Percentiles rank a stretch among this genome's conserved stretches.
These are phyloP conservation scores for Epistrophe eligans DNA, from an alignment of 2,888 invertebrate genomes.

Conservation along the genomic window DNA sequence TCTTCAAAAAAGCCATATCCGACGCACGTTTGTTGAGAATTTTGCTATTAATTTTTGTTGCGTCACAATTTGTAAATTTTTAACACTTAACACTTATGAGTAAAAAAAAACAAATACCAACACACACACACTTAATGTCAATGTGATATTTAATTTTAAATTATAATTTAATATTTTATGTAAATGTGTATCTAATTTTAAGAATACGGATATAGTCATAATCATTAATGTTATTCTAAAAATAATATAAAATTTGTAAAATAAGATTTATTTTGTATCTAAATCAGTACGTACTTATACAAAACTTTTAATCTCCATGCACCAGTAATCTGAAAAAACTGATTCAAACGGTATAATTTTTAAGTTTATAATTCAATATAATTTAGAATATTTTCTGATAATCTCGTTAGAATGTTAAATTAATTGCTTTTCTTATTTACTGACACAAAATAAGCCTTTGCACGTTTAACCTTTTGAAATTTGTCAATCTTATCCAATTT, in stretches of 20 bases:
- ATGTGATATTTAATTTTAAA: slow-evolving; percentile 71
- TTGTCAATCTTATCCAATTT: no score
- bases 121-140: slow-evolving; percentile 53
- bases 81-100: slow-evolving; percentile 12
- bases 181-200: slow-evolving; percentile 39
- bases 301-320: slow-evolving; percentile 17
- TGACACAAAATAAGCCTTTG: not conserved
- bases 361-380: not conserved
- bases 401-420: not conserved
- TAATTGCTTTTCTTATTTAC: not conserved
- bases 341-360: not conserved
- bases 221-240: slow-evolving; percentile 2
- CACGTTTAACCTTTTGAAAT: no score
- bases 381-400: slow-evolving; percentile 12
- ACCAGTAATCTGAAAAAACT: not conserved
- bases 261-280: slow-evolving; percentile 2
- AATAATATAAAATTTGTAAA: not conserved
- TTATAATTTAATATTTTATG: slow-evolving; percentile 36
- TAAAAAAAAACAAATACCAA: slow-evolving; percentile 11
- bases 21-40: slow-evolving; percentile 49
- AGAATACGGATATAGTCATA: slow-evolving; percentile 27
- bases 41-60: slow-evolving; percentile 32
- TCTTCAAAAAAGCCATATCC: slow-evolving; percentile 43
- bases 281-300: slow-evolving; percentile 30
- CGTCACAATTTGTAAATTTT: slow-evolving; percentile 62